These are phyloP conservation scores for Rugalucina vietnamica DNA, from an alignment of 2,888 invertebrate genomes.

Conservation along the genomic window DNA sequence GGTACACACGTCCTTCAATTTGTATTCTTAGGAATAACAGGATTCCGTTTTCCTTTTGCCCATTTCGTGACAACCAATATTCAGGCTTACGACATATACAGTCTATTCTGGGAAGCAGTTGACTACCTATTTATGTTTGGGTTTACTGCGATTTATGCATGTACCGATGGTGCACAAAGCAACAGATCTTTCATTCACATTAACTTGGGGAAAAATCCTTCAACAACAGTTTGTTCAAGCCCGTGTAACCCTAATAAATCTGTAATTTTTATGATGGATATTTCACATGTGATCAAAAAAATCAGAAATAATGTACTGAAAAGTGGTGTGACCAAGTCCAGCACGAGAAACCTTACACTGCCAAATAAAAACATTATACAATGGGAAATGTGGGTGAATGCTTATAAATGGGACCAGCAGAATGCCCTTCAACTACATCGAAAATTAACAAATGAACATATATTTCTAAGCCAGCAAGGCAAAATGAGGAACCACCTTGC, in stretches of 20 bases:
- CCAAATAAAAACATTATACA: neutral
- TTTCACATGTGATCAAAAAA: slow-evolving; percentile 57
- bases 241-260: slow-evolving; percentile 20
- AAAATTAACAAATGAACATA: slow-evolving; percentile 52
- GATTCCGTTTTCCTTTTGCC: slow-evolving; percentile 35
- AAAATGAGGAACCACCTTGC: slow-evolving; percentile 56
- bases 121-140: slow-evolving; percentile 9
- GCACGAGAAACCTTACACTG: neutral
- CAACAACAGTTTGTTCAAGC: slow-evolving; percentile 6
- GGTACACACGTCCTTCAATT: slow-evolving; percentile 38
- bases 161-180: slow-evolving; percentile 27
- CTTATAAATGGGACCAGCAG: slow-evolving; percentile 50
- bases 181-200: slow-evolving; percentile 34
- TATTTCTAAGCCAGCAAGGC: slow-evolving; percentile 35
- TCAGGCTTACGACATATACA: slow-evolving; percentile 26
- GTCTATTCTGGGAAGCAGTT: slow-evolving; percentile 36
- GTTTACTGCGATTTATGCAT: slow-evolving; percentile 18
- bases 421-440: slow-evolving; percentile 51
- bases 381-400: slow-evolving; percentile 47
- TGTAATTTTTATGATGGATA: slow-evolving; percentile 49
- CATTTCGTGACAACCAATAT: slow-evolving; percentile 28
- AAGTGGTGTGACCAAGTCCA: slow-evolving; percentile 18
- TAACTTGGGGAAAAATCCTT: neutral
- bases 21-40: slow-evolving; percentile 24
- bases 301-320: slow-evolving; percentile 46